phyloP scores from a whole-genome alignment of 2,797 vertebrate species.

The Cynodonichthys magdalenae region DNA sequence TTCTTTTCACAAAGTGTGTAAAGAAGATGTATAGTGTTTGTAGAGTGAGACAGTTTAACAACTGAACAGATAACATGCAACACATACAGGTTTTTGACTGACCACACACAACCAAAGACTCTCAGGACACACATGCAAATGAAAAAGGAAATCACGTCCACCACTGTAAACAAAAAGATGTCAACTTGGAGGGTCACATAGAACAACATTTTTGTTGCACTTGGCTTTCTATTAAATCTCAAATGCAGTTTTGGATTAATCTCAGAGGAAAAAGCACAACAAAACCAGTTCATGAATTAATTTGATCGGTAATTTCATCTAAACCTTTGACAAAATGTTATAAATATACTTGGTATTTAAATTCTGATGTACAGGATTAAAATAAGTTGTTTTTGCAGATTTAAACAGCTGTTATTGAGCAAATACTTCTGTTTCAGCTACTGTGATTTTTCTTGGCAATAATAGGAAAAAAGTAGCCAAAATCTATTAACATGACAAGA shows the following conservation, averaged over 20 bases:
- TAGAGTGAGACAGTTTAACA: too few species aligned
- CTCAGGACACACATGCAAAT: constrained; percentile 12
- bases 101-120: constrained; percentile 4
- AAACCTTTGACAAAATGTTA: constrained; percentile 22
- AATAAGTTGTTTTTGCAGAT: constrained; percentile 4
- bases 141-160: constrained; percentile 27
- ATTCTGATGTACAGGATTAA: too few species aligned
- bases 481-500: not conserved
- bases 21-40: constrained; percentile 1
- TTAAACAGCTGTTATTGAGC: constrained; percentile 7
- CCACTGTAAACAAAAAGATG: constrained; percentile 33
- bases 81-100: constrained; percentile 18
- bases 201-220: constrained; percentile 20
- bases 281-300: constrained; percentile 6
- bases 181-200: constrained; percentile 3
- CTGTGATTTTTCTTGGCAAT: constrained; percentile 5
- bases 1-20: constrained; percentile 30
- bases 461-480: not conserved
- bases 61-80: constrained; percentile 35
- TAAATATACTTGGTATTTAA: too few species aligned
- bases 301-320: not conserved
- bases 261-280: constrained; percentile 3
- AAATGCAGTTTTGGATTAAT: not conserved
- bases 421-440: constrained; percentile 9
- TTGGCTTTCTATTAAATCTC: constrained; percentile 29